These are phyloP conservation scores for Neocloeon triangulifer DNA, from an alignment of 1,140 invertebrate genomes.

Conservation along the genomic window DNA sequence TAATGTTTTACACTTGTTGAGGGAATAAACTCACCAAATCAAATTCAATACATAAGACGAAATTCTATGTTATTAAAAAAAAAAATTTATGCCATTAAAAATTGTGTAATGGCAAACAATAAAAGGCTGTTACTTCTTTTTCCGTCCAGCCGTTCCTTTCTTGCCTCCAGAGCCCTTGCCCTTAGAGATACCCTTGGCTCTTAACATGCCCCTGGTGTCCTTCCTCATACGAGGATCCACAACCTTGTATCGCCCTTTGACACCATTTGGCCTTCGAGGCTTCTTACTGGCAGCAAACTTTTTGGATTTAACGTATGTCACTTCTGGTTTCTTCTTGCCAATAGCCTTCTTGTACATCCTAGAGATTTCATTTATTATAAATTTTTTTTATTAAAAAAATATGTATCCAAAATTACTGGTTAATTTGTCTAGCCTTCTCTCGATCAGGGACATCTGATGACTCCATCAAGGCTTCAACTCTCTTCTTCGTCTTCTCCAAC, in stretches of 20 bases:
- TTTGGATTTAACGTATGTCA: constrained; percentile 87
- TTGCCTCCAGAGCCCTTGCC: constrained; percentile 18
- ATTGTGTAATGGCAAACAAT: too few species aligned
- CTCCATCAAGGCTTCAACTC: constrained; percentile 76
- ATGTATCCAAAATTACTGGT: constrained; percentile 31
- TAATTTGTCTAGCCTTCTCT: constrained; percentile 82
- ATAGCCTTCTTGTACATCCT: constrained; percentile 86
- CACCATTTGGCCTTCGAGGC: constrained; percentile 53
- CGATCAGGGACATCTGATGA: constrained; percentile 68
- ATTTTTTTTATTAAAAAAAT: constrained; percentile 7
- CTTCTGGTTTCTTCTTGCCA: constrained; percentile 60
- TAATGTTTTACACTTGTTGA: too few species aligned
- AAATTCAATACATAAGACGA: neutral
- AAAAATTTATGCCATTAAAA: constrained; percentile 2
- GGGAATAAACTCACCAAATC: too few species aligned
- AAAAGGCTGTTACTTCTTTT: too few species aligned
- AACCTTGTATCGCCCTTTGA: constrained; percentile 81
- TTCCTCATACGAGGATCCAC: constrained; percentile 95
- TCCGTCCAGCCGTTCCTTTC: too few species aligned
- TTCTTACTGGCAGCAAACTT: constrained; percentile 60
- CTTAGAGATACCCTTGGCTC: constrained; percentile 30
- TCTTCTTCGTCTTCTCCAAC: constrained; percentile 88
- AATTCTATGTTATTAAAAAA: neutral
- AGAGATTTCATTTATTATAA: constrained; percentile 9
- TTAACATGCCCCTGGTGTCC: constrained; percentile 47